Evolutionary conservation across 2,797 vertebrate species (phyloP).

Genomic region (Antennarius maculatus): DNA sequence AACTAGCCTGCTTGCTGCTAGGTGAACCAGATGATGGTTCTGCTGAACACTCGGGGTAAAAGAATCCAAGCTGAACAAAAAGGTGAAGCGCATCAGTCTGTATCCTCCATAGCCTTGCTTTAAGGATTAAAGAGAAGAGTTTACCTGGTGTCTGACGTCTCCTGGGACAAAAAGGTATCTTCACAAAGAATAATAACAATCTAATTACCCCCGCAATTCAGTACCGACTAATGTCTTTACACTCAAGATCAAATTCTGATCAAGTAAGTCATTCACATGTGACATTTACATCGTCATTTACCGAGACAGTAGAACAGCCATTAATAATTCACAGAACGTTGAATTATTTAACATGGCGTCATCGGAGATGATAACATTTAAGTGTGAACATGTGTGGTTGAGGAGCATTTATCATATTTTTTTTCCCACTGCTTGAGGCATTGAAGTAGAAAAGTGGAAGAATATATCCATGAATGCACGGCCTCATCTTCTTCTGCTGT

Average conservation of each 20-base stretch:
- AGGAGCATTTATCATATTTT: constrained; percentile 70
- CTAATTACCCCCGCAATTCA: constrained; percentile 19
- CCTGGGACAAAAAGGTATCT: constrained; percentile 51
- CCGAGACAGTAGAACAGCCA: constrained; percentile 62
- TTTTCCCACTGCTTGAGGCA: constrained; percentile 38
- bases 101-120: constrained; percentile 34
- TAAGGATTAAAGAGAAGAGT: constrained; percentile 62
- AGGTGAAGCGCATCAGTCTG: constrained; percentile 52
- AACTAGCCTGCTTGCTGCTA: too few species aligned
- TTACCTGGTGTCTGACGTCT: constrained; percentile 27
- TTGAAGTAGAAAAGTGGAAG: constrained; percentile 36
- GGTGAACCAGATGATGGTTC: not conserved
- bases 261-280: constrained; percentile 54
- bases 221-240: constrained; percentile 28
- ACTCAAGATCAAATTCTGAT: constrained; percentile 42
- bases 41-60: constrained; percentile 18
- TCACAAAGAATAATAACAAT: constrained; percentile 55
- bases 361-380: constrained; percentile 46
- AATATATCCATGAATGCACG: constrained; percentile 45
- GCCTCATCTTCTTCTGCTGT: constrained; percentile 8
- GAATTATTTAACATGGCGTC: constrained; percentile 72
- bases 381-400: constrained; percentile 59
- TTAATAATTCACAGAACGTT: constrained; percentile 73
- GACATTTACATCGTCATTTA: constrained; percentile 79
- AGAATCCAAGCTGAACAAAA: constrained; percentile 41